phyloP scores from a whole-genome alignment of 1,140 invertebrate genomes.

The Hermetia illucens region DNA sequence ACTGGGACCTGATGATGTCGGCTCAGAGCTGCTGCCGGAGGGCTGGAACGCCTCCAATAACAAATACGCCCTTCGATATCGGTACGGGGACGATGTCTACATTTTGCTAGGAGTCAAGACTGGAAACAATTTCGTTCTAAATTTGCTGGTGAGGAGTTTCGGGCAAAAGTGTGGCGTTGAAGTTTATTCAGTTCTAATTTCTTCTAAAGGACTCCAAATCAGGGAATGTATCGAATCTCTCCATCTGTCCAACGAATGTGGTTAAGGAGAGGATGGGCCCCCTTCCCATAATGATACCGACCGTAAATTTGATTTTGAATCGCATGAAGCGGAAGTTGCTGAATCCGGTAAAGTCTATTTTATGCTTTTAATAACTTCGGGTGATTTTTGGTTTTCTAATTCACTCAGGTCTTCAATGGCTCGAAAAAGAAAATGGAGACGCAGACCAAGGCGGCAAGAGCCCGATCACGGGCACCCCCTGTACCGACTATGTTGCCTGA shows the following conservation, averaged over 20 bases:
- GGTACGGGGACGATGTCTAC: constrained; percentile 46
- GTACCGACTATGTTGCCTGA: too few species aligned
- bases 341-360: constrained; percentile 27
- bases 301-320: constrained; percentile 27
- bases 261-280: constrained; percentile 30
- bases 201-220: constrained; percentile 27
- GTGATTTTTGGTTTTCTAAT: not conserved
- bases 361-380: too few species aligned
- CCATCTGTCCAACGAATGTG: constrained; percentile 25
- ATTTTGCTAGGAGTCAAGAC: constrained; percentile 48
- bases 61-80: constrained; percentile 48
- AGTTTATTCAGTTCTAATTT: constrained; percentile 3
- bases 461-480: too few species aligned
- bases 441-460: constrained; percentile 3
- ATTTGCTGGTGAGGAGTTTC: constrained; percentile 52
- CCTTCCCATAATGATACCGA: constrained; percentile 32
- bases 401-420: not conserved
- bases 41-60: constrained; percentile 48
- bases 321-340: constrained; percentile 33
- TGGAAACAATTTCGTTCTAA: constrained; percentile 45
- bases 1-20: constrained; percentile 40
- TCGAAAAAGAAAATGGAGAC: not conserved
- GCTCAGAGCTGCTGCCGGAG: constrained; percentile 50
- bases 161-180: constrained; percentile 5
- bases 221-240: constrained; percentile 30